Conservation (phyloP, 2,797 vertebrate species). For the Catharus ustulatus region DNA sequence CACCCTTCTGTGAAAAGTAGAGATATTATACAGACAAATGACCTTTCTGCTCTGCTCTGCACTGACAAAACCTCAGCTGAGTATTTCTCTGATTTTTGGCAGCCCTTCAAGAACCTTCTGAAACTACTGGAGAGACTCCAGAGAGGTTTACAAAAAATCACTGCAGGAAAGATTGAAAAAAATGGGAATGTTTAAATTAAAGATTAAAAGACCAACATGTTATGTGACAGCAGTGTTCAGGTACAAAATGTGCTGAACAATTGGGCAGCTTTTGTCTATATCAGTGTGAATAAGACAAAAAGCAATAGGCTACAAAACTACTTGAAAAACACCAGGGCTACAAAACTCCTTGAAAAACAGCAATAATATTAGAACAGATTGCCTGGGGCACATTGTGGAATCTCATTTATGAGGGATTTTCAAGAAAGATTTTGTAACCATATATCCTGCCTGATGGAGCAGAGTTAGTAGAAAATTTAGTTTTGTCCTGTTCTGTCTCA, state of each 20-base stretch:
- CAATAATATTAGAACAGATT: background rate
- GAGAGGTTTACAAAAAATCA: background rate
- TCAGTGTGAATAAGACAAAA: background rate
- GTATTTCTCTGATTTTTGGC: background rate
- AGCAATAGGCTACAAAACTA: background rate
- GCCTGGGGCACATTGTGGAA: background rate
- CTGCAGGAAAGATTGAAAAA: background rate
- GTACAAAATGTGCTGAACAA: background rate
- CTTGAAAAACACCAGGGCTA: background rate
- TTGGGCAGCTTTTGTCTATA: background rate
- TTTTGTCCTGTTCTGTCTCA: background rate
- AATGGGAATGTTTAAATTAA: background rate
- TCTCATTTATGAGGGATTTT: background rate
- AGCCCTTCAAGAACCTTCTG: constrained; percentile 14
- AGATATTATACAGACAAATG: background rate
- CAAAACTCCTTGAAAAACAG: background rate
- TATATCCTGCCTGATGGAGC: background rate
- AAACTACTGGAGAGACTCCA: background rate
- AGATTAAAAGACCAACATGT: background rate
- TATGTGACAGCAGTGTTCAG: background rate
- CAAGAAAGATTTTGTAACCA: fast-evolving
- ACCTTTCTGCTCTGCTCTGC: background rate
- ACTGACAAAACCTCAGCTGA: background rate
- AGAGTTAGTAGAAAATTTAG: background rate
- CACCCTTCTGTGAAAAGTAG: background rate